Conservation (phyloP, 2,113 vertebrate genomes). For the Cyanoderma ruficeps region DNA sequence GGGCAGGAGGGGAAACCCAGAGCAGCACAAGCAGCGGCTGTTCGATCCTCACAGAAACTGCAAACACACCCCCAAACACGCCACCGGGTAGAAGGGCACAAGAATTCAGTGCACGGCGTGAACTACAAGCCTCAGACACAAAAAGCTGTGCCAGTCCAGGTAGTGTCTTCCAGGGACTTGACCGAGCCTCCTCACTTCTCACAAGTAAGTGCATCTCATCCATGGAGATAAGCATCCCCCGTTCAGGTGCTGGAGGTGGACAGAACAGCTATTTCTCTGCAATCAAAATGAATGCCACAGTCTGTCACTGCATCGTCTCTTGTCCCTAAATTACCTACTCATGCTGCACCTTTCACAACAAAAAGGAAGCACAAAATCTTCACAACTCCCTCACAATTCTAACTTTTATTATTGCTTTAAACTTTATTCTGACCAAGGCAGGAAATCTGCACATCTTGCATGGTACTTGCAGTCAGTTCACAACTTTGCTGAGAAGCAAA, state of each 20-base stretch:
- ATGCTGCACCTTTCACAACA: neutral
- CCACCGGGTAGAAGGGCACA: neutral
- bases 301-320: neutral
- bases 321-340: neutral
- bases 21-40: neutral
- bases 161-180: neutral
- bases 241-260: neutral
- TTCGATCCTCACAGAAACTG: neutral
- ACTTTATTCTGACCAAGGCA: neutral
- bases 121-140: neutral
- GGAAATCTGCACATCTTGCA: neutral
- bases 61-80: neutral
- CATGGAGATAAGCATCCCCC: neutral
- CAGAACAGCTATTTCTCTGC: neutral
- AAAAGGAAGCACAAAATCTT: neutral
- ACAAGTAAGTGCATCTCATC: neutral
- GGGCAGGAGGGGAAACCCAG: too few species aligned
- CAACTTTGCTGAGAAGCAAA: neutral
- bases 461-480: neutral
- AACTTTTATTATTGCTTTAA: neutral
- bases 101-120: neutral
- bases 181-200: neutral
- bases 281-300: neutral
- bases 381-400: neutral
- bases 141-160: neutral